phyloP scores from a whole-genome alignment of 64 coral and sea anemone genomes.

The Anthopleura sola region DNA sequence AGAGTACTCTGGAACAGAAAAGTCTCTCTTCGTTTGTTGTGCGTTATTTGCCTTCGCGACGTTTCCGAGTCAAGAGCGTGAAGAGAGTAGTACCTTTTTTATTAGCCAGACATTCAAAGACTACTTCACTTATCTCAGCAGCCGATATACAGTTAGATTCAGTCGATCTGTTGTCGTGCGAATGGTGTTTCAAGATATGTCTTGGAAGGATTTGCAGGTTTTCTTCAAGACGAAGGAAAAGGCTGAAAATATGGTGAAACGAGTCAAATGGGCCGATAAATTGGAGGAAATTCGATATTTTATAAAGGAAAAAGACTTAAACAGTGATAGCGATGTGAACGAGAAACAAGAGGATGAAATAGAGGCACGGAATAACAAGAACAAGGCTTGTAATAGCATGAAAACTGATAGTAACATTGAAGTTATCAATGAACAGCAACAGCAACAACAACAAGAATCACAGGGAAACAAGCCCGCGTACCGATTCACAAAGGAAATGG shows the following conservation, averaged over 20 bases:
- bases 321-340: background rate
- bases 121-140: too few species aligned
- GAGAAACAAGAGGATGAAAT: background rate
- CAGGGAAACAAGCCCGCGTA: background rate
- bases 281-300: constrained; percentile 80
- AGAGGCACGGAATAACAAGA: background rate
- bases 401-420: background rate
- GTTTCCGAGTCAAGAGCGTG: background rate
- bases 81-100: background rate
- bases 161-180: background rate
- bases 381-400: background rate
- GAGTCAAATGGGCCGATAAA: constrained; percentile 67
- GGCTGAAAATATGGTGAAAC: constrained; percentile 34
- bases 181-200: constrained; percentile 9
- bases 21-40: background rate
- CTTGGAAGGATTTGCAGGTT: constrained; percentile 21
- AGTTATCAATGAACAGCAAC: constrained; percentile 14
- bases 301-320: constrained; percentile 17
- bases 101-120: too few species aligned
- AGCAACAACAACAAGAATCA: background rate
- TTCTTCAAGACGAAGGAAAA: constrained; percentile 25
- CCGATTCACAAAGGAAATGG: constrained; percentile 21
- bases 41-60: background rate
- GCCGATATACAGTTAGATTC: background rate
- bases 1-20: background rate